phyloP scores from a whole-genome alignment of 2,113 vertebrate species.

The Stegostoma tigrinum region DNA sequence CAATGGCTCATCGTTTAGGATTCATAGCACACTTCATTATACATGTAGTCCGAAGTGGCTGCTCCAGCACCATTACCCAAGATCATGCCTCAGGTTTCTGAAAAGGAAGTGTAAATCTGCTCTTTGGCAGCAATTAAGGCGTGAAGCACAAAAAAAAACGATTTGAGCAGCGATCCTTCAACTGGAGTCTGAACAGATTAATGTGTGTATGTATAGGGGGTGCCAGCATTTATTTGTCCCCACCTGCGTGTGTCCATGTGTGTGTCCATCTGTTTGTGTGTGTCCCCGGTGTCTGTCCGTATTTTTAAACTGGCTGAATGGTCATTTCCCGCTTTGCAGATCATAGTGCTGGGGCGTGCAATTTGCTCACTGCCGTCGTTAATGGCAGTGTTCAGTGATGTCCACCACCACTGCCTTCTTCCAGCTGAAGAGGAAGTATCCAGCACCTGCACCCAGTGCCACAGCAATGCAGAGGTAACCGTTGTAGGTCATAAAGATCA shows the following conservation, averaged over 20 bases:
- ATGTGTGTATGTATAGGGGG: not conserved
- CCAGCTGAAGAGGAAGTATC: slow-evolving; percentile 98
- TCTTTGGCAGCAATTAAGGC: not conserved
- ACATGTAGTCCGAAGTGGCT: not conserved
- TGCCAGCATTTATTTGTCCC: too few relatives aligned
- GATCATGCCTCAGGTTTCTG: not conserved
- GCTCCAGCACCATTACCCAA: not conserved
- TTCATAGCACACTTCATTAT: not conserved
- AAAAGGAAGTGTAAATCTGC: not conserved
- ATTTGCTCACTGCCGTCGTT: slow-evolving; percentile 39
- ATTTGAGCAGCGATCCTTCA: not conserved
- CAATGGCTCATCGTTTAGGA: not conserved
- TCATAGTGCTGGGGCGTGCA: not conserved
- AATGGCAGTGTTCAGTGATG: slow-evolving; percentile 97
- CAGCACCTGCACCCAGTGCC: slow-evolving; percentile 74
- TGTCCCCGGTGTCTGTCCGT: not conserved
- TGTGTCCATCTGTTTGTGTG: not conserved
- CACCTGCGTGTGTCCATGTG: too few relatives aligned
- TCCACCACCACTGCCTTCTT: slow-evolving; percentile 93
- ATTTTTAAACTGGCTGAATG: slow-evolving; percentile 8
- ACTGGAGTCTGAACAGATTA: slow-evolving; percentile 9
- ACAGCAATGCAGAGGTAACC: slow-evolving; percentile 92
- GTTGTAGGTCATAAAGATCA: slow-evolving; percentile 98
- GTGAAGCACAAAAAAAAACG: not conserved
- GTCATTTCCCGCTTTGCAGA: not conserved